These are phyloP conservation scores for Sebastes steindachneri DNA, from an alignment of 2,797 vertebrate genomes.

Conservation along the genomic window DNA sequence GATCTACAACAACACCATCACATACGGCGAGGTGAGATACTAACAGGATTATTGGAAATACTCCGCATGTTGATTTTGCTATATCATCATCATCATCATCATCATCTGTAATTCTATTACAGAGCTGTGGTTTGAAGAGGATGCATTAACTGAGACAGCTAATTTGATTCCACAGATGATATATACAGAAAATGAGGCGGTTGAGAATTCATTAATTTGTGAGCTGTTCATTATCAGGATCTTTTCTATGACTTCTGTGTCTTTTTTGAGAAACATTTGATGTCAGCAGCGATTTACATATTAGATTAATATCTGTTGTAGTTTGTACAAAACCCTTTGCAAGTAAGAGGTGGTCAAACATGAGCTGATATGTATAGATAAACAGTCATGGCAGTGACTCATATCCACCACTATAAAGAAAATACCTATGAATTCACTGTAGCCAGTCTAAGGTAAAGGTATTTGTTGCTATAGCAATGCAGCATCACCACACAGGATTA, in stretches of 20 bases:
- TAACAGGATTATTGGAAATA: constrained; percentile 17
- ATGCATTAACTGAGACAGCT: neutral
- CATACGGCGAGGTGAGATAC: constrained; percentile 94
- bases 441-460: constrained; percentile 17
- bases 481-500: constrained; percentile 53
- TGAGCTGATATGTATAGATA: neutral
- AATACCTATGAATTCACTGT: constrained; percentile 15
- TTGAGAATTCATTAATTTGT: constrained; percentile 21
- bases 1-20: constrained; percentile 97
- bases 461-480: constrained; percentile 56
- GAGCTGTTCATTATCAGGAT: neutral
- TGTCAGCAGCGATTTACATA: neutral
- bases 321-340: neutral
- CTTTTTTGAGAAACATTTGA: constrained; percentile 5
- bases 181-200: constrained; percentile 6
- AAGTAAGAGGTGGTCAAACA: neutral
- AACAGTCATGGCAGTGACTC: neutral
- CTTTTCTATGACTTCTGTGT: neutral
- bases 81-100: neutral
- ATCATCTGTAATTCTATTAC: constrained; percentile 19
- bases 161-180: constrained; percentile 34
- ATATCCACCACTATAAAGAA: neutral
- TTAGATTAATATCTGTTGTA: neutral
- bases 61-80: neutral
- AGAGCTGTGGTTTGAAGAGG: constrained; percentile 14